Evolutionary conservation across 2,113 vertebrate genomes (phyloP), one percentile per base, ranked within the genome.

Genomic region (Leiothrix lutea): DNA sequence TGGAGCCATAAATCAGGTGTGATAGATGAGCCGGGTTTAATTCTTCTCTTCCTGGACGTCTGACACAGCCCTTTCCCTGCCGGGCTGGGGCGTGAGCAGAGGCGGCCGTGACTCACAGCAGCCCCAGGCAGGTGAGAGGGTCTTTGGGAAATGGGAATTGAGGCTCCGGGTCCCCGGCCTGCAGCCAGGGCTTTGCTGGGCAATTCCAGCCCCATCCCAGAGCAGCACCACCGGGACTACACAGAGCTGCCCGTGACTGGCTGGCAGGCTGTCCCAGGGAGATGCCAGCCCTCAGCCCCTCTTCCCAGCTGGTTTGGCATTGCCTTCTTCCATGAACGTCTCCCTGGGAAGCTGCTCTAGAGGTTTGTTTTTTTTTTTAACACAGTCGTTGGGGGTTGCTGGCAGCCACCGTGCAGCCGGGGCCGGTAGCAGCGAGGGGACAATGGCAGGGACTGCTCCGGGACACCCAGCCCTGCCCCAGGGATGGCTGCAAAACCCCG

Each of bases 291-390:
- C n/a, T 29, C 56, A 60, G 28, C 12, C 22, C 12, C 24, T 40
- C 47, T 57, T 87, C 42, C 56, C 1, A 2, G 44, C 71, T 50
- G 38, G n/a, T 58, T 71, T 18, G 3, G 47, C 74, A 75, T 51
- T 2, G 0, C 38, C 44, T n/a, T 22, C 44, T 23, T 42, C 44
- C 25, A 58, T 38, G 19, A 65, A 21, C 0, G 0, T 6, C 23
- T 28, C 44, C 14, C 23, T 5, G 6, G 12, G 28, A 81, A 67
- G 44, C 50, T 62, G 24, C n/a, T 54, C 14, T 79, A 79, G 21
- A 84, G 36, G 8, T 38, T 25, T 19, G 16, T 8, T 4, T n/a
- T 14, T 12, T 6, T 58, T 19, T 0, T 53, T n/a, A n/a, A n/a
- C n/a, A n/a, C n/a, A n/a, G n/a, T n/a, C n/a, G n/a, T n/a, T 12